These are phyloP conservation scores for Chelmon rostratus DNA, from an alignment of 2,797 vertebrate genomes.

Conservation along the genomic window DNA sequence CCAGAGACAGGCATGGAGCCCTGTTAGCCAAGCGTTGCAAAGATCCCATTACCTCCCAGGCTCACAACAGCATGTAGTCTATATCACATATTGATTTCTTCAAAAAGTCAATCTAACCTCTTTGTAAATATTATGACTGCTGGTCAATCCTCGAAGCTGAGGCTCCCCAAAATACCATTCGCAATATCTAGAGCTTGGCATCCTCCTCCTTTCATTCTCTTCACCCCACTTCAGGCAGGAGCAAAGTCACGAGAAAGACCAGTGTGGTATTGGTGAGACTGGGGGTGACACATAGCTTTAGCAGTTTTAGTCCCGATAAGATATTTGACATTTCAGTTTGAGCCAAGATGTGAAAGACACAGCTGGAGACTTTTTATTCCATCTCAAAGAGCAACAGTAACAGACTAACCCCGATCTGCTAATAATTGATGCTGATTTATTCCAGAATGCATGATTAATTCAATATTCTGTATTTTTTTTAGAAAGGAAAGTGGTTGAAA, in stretches of 20 bases:
- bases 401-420: not conserved
- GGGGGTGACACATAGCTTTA: conserved; percentile 40
- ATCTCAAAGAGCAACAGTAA: conserved; percentile 19
- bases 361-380: conserved; percentile 23
- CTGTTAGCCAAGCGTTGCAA: conserved; percentile 82
- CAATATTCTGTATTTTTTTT: conserved; percentile 26
- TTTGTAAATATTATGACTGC: conserved; percentile 86
- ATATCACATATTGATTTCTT: conserved; percentile 87
- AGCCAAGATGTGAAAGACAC: conserved; percentile 21
- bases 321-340: conserved; percentile 37
- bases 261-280: conserved; percentile 24
- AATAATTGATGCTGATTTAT: conserved; percentile 42
- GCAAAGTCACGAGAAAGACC: conserved; percentile 30
- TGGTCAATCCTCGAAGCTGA: conserved; percentile 73
- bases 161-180: conserved; percentile 58
- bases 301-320: conserved; percentile 16
- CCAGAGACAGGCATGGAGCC: conserved; percentile 73
- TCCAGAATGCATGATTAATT: conserved; percentile 34
- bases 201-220: conserved; percentile 36
- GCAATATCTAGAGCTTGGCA: conserved; percentile 54
- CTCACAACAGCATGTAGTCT: conserved; percentile 79
- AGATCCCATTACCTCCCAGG: conserved; percentile 82
- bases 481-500: conserved; percentile 24
- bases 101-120: conserved; percentile 84
- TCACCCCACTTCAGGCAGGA: conserved; percentile 14